These are phyloP conservation scores for Rhopilema esculentum DNA, from an alignment of 30 jellyfish, hydroid and myxozoan genomes.

Conservation along the genomic window DNA sequence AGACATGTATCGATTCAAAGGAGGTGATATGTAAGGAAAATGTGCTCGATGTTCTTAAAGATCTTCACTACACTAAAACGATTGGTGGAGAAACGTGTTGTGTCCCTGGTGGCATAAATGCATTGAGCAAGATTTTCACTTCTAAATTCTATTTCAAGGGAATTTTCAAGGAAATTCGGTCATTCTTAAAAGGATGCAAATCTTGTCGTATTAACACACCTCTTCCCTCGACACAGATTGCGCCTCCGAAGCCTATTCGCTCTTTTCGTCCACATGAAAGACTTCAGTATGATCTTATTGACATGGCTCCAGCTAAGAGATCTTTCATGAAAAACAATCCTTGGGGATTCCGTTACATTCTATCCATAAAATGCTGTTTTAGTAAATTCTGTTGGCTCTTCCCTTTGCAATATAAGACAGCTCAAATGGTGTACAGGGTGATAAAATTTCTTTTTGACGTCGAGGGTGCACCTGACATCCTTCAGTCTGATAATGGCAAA, in stretches of 20 bases:
- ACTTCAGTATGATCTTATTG: constrained; percentile 22
- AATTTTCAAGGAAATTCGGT: background rate
- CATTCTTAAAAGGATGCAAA: background rate
- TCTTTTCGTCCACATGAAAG: constrained; percentile 18
- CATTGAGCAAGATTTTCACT: constrained; percentile 1
- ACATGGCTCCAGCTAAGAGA: constrained; percentile 4
- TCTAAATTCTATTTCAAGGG: background rate
- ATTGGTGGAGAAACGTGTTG: background rate
- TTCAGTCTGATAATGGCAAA: constrained; percentile 24
- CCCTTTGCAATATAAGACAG: background rate
- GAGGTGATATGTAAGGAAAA: constrained; percentile 1
- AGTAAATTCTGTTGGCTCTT: constrained; percentile 11
- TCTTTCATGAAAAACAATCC: background rate
- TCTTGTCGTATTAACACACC: background rate
- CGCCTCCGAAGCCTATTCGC: constrained; percentile 25
- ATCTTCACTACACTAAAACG: background rate
- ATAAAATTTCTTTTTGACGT: too few relatives aligned
- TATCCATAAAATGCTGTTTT: constrained; percentile 4
- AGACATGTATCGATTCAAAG: background rate
- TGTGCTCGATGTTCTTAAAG: background rate
- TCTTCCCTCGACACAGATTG: background rate
- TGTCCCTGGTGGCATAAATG: constrained; percentile 23
- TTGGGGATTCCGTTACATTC: constrained; percentile 4
- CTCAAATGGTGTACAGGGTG: background rate
- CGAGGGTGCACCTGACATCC: constrained; percentile 18